Evolutionary conservation across 2,888 invertebrate species (phyloP), one percentile per base, ranked within the genome.

Genomic region (Conops quadrifasciatus): DNA sequence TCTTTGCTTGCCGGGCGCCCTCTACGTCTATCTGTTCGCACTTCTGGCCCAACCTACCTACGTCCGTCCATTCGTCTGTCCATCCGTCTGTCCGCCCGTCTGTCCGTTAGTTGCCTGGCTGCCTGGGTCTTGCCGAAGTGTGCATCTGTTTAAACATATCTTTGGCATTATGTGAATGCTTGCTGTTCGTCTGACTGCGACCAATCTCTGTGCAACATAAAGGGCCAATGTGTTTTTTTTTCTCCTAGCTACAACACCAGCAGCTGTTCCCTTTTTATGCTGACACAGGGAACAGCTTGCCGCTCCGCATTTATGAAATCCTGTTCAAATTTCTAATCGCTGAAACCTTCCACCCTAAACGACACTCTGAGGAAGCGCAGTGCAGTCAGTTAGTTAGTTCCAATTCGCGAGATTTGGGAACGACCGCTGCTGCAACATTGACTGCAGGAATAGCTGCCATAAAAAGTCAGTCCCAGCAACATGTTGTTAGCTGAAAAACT

Each of bases 271-370:
- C 19, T 49, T 60, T 60, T 49, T 24, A 16, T 68, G 28, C 13
- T 19, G 43, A n/a, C 21, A 11, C 36, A 43, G 24, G 49, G 51
- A 28, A 28, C 65, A 11, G 30, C n/a, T 60, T 60, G 59, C 67
- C 79, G 74, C 77, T 79, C 74, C 71, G 64, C 24, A 71, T 77
- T 84, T 80, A 82, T 84, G 84, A 58, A 75, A 71, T 79, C 84
- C 84, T 84, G 82, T 76, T 84, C 80, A 78, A 78, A 78, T 80
- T 81, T 83, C 83, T 83, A 84, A 84, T 84, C 83, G 83, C 76
- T 77, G 75, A 82, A 83, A 84, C 84, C 83, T 84, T 84, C 81
- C 80, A 81, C 82, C 82, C 83, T 82, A 82, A n/a, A 78, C 77
- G 75, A 77, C 77, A 79, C 76, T 19, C 80, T 75, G 75, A 73